Percentiles rank a stretch among this genome's conserved stretches.
Conservation (phyloP, 2,797 vertebrate species). For the Coranthus polyacanthus region DNA sequence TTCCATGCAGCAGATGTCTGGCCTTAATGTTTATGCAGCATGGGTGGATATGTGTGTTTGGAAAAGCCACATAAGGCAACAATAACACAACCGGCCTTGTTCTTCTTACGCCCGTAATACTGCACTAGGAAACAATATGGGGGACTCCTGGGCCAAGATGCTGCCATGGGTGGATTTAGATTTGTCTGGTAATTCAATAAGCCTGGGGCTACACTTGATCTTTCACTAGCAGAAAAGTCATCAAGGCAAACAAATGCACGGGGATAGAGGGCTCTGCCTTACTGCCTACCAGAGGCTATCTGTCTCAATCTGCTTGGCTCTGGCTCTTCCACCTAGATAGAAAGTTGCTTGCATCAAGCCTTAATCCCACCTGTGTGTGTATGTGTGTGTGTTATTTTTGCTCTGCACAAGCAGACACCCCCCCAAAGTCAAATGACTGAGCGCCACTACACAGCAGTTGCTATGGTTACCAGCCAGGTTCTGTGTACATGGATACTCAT, state of each 20-base stretch:
- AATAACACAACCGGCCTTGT: constrained; percentile 13
- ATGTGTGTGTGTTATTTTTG: constrained; percentile 41
- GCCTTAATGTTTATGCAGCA: constrained; percentile 36
- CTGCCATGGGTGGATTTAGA: constrained; percentile 49
- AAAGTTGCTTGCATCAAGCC: constrained; percentile 42
- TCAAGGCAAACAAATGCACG: constrained; percentile 61
- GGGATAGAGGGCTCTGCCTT: constrained; percentile 24
- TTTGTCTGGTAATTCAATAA: constrained; percentile 56
- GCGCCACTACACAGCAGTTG: constrained; percentile 82
- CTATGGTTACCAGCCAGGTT: constrained; percentile 83
- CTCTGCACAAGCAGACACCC: constrained; percentile 66
- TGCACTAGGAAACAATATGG: constrained; percentile 28
- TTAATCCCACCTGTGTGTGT: constrained; percentile 48
- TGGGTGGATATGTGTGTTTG: constrained; percentile 41
- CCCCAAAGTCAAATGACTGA: constrained; percentile 77
- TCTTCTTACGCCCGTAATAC: constrained; percentile 14
- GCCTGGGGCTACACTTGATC: constrained; percentile 58
- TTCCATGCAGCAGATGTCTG: constrained; percentile 51
- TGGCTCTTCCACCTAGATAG: constrained; percentile 31
- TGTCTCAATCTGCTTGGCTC: constrained; percentile 54
- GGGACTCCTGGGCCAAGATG: constrained; percentile 33
- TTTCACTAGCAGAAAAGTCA: constrained; percentile 63
- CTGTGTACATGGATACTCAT: constrained; percentile 75
- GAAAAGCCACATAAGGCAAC: constrained; percentile 31
- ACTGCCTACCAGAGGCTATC: constrained; percentile 41